A percentile compares a stretch with the other conserved stretches of the same genome.
These are phyloP conservation scores for Nerophis ophidion DNA, from an alignment of 2,113 vertebrate species.

Conservation along the genomic window DNA sequence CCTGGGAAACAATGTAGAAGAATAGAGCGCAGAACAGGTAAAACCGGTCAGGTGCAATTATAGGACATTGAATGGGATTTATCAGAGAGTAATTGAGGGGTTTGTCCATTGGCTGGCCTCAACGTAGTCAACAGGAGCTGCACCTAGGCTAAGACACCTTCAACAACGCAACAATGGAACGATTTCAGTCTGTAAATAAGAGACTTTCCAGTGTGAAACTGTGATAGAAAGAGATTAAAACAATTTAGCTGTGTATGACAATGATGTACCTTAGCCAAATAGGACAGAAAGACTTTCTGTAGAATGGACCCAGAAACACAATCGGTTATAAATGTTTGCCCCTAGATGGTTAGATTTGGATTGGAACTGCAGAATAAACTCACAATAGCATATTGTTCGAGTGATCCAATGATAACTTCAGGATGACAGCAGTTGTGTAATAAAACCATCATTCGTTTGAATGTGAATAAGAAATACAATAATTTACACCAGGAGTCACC, in stretches of 20 bases:
- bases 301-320: no score
- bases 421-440: no score
- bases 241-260: not conserved
- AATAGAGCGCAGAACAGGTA: conserved; percentile 64
- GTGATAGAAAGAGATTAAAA: conserved; percentile 6
- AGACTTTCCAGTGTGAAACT: conserved; percentile 21
- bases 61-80: conserved; percentile 55
- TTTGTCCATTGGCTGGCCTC: conserved; percentile 54
- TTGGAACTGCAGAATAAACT: no score
- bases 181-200: conserved; percentile 27
- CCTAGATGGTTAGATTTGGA: no score
- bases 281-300: no score
- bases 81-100: conserved; percentile 64
- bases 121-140: conserved; percentile 43
- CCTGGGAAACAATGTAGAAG: conserved; percentile 63
- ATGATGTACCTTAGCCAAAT: not conserved
- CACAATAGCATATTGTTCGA: no score
- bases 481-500: no score
- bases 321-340: no score
- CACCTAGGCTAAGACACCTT: conserved; percentile 51
- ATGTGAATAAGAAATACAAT: no score
- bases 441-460: no score
- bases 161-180: conserved; percentile 51
- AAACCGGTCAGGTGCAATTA: conserved; percentile 61
- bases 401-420: no score